Conservation (phyloP, 2,888 invertebrate genomes). For the Netelia melanura region DNA sequence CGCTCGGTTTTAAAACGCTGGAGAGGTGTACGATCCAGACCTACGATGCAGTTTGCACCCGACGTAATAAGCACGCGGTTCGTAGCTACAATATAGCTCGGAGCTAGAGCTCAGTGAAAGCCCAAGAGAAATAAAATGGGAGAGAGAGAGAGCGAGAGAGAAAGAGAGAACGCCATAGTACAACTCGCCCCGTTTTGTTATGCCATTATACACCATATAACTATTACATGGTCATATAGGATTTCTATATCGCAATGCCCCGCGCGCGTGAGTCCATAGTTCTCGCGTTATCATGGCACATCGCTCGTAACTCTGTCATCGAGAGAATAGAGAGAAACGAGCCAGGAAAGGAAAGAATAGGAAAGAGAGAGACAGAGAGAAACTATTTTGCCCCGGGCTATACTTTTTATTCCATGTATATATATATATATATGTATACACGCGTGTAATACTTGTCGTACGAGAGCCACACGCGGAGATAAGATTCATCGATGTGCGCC, state of each 20-base stretch:
- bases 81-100: conserved; percentile 22
- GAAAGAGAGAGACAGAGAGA: conserved; percentile 22
- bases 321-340: conserved; percentile 34
- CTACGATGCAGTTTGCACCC: conserved; percentile 8
- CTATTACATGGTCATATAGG: conserved; percentile 73
- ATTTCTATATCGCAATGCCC: conserved; percentile 40
- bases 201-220: conserved; percentile 75
- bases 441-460: conserved; percentile 25
- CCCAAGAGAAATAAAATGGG: conserved; percentile 19
- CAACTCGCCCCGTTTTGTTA: conserved; percentile 71
- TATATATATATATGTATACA: conserved; percentile 24
- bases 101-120: conserved; percentile 57
- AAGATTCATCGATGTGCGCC: conserved; percentile 57
- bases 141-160: conserved; percentile 33
- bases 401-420: conserved; percentile 29
- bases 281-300: conserved; percentile 50
- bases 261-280: conserved; percentile 28
- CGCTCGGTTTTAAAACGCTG: conserved; percentile 72
- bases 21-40: not conserved
- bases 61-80: conserved; percentile 47
- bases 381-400: conserved; percentile 26
- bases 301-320: conserved; percentile 68
- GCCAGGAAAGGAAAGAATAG: not conserved
- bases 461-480: conserved; percentile 50
- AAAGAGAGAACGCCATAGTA: conserved; percentile 21